Conservation (phyloP, 2,797 vertebrate genomes). For the Paramormyrops hopkinsi region DNA sequence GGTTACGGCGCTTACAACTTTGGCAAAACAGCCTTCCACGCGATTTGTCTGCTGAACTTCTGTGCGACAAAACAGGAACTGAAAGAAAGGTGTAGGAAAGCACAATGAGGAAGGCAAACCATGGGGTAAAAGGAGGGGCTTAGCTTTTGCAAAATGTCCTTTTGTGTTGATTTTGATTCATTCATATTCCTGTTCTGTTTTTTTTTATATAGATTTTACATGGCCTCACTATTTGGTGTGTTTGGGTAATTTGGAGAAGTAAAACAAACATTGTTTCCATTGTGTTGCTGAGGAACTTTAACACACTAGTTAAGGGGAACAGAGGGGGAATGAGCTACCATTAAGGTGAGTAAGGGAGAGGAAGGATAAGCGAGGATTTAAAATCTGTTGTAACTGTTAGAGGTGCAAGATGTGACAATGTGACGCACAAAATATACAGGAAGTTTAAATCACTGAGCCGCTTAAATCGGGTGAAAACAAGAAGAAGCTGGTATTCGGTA, state of each 20-base stretch:
- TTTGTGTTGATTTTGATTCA: constrained; percentile 19
- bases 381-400: neutral
- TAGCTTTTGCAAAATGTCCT: constrained; percentile 9
- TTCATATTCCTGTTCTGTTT: constrained; percentile 2
- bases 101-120: constrained; percentile 47
- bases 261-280: neutral
- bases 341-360: neutral
- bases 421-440: constrained; percentile 5
- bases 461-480: neutral
- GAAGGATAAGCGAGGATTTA: neutral
- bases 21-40: constrained; percentile 17
- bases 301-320: neutral
- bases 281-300: neutral
- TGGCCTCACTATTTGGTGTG: neutral
- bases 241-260: neutral
- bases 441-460: neutral
- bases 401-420: neutral
- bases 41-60: constrained; percentile 7
- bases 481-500: neutral
- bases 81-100: constrained; percentile 46
- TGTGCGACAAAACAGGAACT: constrained; percentile 61
- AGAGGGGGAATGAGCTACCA: neutral
- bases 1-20: neutral
- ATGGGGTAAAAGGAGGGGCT: constrained; percentile 24
- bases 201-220: neutral